A percentile compares a stretch with the other conserved stretches of the same genome.
These are phyloP conservation scores for Lymantria dispar DNA, from an alignment of 2,888 invertebrate species.

Conservation along the genomic window DNA sequence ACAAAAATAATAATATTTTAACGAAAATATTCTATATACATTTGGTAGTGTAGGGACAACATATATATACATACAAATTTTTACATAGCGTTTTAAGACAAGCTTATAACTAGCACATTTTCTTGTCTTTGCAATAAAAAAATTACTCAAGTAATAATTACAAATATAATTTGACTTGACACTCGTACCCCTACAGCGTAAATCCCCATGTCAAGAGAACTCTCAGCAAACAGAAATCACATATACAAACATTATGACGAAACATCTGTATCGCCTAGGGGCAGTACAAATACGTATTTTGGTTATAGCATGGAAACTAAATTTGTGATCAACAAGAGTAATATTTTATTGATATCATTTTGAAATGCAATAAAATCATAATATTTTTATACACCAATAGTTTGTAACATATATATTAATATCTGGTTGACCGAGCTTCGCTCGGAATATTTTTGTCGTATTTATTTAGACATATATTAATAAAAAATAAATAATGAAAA, in stretches of 20 bases:
- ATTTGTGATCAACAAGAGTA: background rate
- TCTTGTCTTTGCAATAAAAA: conserved; percentile 20
- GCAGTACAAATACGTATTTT: background rate
- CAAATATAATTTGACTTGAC: background rate
- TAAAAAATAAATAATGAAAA: too few species aligned
- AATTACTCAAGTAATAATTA: conserved; percentile 7
- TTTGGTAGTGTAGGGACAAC: too few species aligned
- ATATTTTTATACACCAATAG: background rate
- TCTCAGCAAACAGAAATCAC: conserved; percentile 1
- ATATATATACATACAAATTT: too few species aligned
- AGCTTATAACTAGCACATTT: too few species aligned
- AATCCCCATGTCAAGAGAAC: background rate
- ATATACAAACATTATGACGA: background rate
- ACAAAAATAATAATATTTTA: too few species aligned
- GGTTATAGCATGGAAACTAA: background rate
- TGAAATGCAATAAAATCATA: background rate
- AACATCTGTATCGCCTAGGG: conserved; percentile 3
- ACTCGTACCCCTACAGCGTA: background rate
- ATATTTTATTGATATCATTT: background rate
- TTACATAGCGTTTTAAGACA: too few species aligned
- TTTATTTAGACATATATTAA: too few species aligned
- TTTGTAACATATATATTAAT: background rate
- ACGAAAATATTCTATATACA: too few species aligned
- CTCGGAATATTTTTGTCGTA: too few species aligned
- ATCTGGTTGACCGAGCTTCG: too few species aligned